These are phyloP conservation scores for Toxotes chatareus DNA, from an alignment of 2,113 vertebrate genomes.

Conservation along the genomic window DNA sequence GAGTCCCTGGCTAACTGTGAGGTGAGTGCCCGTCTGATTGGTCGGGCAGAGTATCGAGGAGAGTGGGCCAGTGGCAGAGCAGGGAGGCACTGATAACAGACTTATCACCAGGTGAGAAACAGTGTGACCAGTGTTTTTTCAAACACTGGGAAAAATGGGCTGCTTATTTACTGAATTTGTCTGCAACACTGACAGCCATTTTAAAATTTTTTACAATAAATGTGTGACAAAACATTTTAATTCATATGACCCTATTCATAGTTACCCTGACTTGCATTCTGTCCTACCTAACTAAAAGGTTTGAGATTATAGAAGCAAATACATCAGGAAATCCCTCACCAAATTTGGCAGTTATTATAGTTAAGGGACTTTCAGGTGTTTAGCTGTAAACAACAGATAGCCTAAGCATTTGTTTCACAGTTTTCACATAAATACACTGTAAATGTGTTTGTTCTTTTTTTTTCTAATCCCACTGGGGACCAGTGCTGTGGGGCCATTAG, in stretches of 20 bases:
- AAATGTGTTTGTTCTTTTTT: slow-evolving; percentile 6
- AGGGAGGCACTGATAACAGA: slow-evolving; percentile 66
- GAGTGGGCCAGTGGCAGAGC: slow-evolving; percentile 55
- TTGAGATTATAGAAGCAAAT: slow-evolving; percentile 5
- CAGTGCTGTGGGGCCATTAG: background rate
- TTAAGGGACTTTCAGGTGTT: slow-evolving; percentile 18
- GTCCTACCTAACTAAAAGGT: background rate
- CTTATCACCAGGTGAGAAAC: slow-evolving; percentile 59
- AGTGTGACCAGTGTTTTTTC: slow-evolving; percentile 32
- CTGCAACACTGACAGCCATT: background rate
- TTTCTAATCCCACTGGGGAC: background rate
- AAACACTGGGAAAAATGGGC: slow-evolving; percentile 15
- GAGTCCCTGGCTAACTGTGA: slow-evolving; percentile 58
- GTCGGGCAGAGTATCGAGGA: slow-evolving; percentile 35
- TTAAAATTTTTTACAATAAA: background rate
- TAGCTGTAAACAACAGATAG: slow-evolving; percentile 21
- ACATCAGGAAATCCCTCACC: background rate
- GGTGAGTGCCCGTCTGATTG: slow-evolving; percentile 55
- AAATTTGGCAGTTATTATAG: slow-evolving; percentile 29
- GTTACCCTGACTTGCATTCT: background rate
- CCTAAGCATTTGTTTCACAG: background rate
- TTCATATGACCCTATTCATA: background rate
- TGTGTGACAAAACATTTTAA: background rate
- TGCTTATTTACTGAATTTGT: slow-evolving; percentile 11
- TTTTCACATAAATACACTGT: background rate